These are phyloP conservation scores for Nycteola revayana DNA, from an alignment of 2,888 invertebrate species.

Conservation along the genomic window DNA sequence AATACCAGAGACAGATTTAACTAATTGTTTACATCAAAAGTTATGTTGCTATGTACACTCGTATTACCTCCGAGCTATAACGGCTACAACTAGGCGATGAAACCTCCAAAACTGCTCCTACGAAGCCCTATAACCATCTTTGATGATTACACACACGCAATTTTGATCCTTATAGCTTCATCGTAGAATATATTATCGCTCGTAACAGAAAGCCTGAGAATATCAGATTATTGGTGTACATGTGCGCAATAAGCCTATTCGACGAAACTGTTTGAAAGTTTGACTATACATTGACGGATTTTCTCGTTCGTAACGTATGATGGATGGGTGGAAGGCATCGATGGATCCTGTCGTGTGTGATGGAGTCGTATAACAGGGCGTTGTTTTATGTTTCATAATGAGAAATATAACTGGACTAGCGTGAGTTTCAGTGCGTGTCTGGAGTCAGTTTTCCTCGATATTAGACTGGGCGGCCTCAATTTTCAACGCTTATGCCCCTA, in stretches of 20 bases:
- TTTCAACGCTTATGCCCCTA: constrained; percentile 65
- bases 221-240: constrained; percentile 43
- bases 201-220: constrained; percentile 25
- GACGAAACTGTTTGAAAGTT: constrained; percentile 8
- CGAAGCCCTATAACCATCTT: constrained; percentile 60
- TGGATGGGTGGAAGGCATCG: no score
- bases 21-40: constrained; percentile 16
- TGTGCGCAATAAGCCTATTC: constrained; percentile 33
- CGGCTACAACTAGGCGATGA: constrained; percentile 49
- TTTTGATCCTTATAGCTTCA: constrained; percentile 38
- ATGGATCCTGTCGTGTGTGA: constrained; percentile 6
- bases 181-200: constrained; percentile 40
- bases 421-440: constrained; percentile 74
- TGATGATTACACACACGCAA: constrained; percentile 33
- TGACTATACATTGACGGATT: constrained; percentile 14
- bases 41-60: constrained; percentile 26
- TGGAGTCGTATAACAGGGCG: neutral
- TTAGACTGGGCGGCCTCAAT: constrained; percentile 72
- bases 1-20: no score
- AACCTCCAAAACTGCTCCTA: constrained; percentile 47
- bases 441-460: constrained; percentile 68
- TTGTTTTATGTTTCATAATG: constrained; percentile 22
- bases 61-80: constrained; percentile 26
- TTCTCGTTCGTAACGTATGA: neutral
- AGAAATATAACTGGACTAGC: constrained; percentile 58